Evolutionary conservation across 1,140 invertebrate species (phyloP).

Genomic region (Sarcophaga bullata): DNA sequence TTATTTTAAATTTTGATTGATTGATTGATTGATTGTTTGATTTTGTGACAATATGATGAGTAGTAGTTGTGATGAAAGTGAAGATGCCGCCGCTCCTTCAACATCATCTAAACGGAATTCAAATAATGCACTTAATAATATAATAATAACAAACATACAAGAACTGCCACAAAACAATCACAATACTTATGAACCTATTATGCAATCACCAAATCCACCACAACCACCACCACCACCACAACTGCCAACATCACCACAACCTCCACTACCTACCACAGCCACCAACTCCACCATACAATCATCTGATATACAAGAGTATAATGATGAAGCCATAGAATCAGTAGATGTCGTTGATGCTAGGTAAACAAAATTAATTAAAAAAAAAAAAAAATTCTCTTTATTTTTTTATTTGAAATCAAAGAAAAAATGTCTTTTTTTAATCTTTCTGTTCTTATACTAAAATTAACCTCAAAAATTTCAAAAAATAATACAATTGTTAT

Average conservation of each 20-base stretch:
- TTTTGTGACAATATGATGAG: slow-evolving; percentile 3
- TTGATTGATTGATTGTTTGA: slow-evolving; percentile 10
- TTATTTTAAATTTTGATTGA: slow-evolving; percentile 26
- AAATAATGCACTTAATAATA: slow-evolving; percentile 31
- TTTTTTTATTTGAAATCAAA: neutral
- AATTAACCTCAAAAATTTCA: neutral
- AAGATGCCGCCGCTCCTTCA: slow-evolving; percentile 34
- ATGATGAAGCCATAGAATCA: slow-evolving; percentile 57
- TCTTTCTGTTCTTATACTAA: neutral
- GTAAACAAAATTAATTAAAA: slow-evolving; percentile 62
- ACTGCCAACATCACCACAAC: slow-evolving; percentile 5
- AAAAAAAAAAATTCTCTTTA: neutral
- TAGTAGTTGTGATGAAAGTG: slow-evolving; percentile 41
- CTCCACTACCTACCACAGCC: slow-evolving; percentile 27
- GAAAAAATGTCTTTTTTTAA: neutral
- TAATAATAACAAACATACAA: slow-evolving; percentile 9
- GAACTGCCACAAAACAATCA: slow-evolving; percentile 15
- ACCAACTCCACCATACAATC: slow-evolving; percentile 35
- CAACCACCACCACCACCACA: slow-evolving; percentile 4
- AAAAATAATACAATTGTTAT: neutral
- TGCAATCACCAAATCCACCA: slow-evolving; percentile 24
- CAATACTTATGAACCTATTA: slow-evolving; percentile 15
- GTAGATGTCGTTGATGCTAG: slow-evolving; percentile 64
- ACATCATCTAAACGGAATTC: slow-evolving; percentile 42
- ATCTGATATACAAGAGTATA: slow-evolving; percentile 48